Conservation (phyloP, 92 coral and sea anemone species). For the Bergia puertoricense region DNA sequence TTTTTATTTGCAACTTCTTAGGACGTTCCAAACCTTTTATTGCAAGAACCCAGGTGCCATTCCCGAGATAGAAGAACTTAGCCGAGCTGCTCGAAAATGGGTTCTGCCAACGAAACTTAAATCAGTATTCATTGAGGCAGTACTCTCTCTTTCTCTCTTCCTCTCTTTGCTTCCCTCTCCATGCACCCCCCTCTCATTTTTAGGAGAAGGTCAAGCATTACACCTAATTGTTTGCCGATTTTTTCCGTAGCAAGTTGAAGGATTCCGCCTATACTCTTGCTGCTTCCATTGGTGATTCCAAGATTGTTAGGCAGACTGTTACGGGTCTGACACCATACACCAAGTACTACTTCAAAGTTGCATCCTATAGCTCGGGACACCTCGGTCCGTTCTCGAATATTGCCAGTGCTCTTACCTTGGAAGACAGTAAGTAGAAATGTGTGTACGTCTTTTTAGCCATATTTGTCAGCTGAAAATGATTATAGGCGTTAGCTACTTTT, state of each 20-base stretch:
- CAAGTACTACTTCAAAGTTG: constrained; percentile 39
- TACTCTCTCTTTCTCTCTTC: no score
- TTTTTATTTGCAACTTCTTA: no score
- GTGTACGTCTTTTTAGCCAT: no score
- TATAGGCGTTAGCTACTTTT: no score
- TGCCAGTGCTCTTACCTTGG: background rate
- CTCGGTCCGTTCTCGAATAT: constrained; percentile 5
- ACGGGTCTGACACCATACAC: constrained; percentile 5
- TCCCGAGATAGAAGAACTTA: no score
- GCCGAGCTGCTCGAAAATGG: no score
- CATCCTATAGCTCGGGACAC: constrained; percentile 14
- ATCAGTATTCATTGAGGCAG: no score
- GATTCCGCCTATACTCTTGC: constrained; percentile 16
- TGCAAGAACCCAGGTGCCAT: no score
- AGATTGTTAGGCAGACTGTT: background rate
- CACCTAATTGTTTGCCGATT: background rate
- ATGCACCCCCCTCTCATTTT: background rate
- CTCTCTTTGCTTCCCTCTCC: no score
- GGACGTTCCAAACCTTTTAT: no score
- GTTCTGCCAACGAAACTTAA: no score
- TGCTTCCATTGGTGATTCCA: constrained; percentile 5
- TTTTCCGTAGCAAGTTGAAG: background rate
- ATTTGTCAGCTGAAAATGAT: no score
- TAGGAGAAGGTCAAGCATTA: background rate
- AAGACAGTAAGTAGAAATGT: constrained; percentile 14